Evolutionary conservation across 1,140 invertebrate genomes (phyloP), one percentile per base, ranked within the genome.

Genomic region (Cherax quadricarinatus): DNA sequence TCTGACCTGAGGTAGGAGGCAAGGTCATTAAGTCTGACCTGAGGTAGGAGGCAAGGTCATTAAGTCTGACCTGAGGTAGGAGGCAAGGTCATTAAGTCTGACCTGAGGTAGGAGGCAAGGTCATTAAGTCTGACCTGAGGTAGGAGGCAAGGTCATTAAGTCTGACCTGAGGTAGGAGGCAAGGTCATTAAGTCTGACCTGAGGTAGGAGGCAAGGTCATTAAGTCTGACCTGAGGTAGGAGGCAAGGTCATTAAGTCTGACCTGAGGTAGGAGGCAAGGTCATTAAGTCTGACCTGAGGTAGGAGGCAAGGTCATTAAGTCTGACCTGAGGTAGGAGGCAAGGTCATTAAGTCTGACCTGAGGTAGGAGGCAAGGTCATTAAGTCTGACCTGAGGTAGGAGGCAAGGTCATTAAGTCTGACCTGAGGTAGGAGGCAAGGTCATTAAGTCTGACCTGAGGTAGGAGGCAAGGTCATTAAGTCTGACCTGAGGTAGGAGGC

Each of bases 1-100:
- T 96, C 95, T 78, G 95, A 87, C 88, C 95, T 93, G 78, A 6
- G 53, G 87, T 21, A 3, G 60, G 51, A 49, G 51, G n/a, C 14
- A 14, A 85, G n/a, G 2, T 41, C 30, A 41, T 41, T 41, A 41
- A 41, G 30, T 41, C 30, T 41, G 48, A 41, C 24, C 24, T 70
- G 51, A 48, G 6, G 60, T 41, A 41, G 30, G 30, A 41, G 30
- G 30, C 30, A 41, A 66, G 12, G 53, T 9, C 7, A 57, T 7
- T 57, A 14, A 57, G 53, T 10, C 0, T 9, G 18, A 60, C 30
- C 57, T 41, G 62, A 3, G 14, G 83, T 4, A 41, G 30, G 30
- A 41, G 30, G 30, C 30, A 41, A 66, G 12, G 53, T 9, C 7
- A 57, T 7, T 57, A 14, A 57, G 53, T 10, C 0, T 9, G 18